Evolutionary conservation across 2,797 vertebrate genomes (phyloP).

Genomic region (Anolis apletophallus): DNA sequence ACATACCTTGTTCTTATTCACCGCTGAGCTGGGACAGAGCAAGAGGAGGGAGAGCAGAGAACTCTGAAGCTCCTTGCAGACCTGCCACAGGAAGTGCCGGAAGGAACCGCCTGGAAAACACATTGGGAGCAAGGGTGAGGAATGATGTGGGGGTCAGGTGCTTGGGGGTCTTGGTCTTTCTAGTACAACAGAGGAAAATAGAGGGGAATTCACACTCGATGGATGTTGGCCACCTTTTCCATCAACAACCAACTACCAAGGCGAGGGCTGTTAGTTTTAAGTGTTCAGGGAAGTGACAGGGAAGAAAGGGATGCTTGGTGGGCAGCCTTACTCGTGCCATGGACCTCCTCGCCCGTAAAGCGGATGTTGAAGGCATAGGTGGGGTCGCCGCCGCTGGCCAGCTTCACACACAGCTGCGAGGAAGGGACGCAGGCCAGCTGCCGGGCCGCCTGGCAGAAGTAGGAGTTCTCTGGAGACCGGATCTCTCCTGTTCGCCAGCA

Average conservation of each 20-base stretch:
- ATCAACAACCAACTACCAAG: too few species aligned
- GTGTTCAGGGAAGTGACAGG: accelerated
- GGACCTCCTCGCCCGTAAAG: slow-evolving; percentile 97
- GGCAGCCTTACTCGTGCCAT: slow-evolving; percentile 90
- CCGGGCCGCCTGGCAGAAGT: slow-evolving; percentile 95
- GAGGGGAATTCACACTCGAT: too few species aligned
- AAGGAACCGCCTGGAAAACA: slow-evolving; percentile 91
- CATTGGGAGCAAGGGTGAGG: too few species aligned
- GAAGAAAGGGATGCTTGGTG: too few species aligned
- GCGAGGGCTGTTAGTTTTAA: not conserved
- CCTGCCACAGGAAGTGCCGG: slow-evolving; percentile 99
- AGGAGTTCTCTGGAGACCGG: slow-evolving; percentile 92
- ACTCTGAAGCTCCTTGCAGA: slow-evolving; percentile 97
- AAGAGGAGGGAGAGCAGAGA: slow-evolving; percentile 92
- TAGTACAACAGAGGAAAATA: not conserved
- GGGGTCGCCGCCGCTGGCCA: slow-evolving; percentile 96
- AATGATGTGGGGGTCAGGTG: too few species aligned
- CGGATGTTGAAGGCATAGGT: slow-evolving; percentile 98
- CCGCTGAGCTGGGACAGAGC: slow-evolving; percentile 93
- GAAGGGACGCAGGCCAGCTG: slow-evolving; percentile 93
- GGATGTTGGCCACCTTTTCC: not conserved
- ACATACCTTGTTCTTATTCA: slow-evolving; percentile 95
- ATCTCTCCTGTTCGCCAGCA: slow-evolving; percentile 85
- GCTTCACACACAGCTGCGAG: slow-evolving; percentile 94
- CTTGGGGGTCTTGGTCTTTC: too few species aligned